These are phyloP conservation scores for Scaptomyza graminum DNA, from an alignment of 1,140 invertebrate species.

Conservation along the genomic window DNA sequence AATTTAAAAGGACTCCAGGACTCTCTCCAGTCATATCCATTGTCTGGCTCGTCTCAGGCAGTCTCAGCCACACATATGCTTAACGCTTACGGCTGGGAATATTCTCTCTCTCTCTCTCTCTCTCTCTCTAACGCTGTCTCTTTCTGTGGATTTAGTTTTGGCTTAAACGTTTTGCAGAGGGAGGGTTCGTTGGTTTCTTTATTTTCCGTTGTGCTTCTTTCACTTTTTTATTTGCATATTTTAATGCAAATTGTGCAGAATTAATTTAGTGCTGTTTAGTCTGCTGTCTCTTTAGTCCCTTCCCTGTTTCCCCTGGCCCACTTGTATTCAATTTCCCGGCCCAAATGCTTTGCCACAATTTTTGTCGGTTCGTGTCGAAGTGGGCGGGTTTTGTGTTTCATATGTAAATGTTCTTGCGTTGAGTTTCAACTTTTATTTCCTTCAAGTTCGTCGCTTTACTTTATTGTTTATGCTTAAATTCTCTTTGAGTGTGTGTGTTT, in stretches of 20 bases:
- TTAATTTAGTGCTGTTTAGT: slow-evolving; percentile 82
- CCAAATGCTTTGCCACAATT: slow-evolving; percentile 20
- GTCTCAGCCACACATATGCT: slow-evolving; percentile 74
- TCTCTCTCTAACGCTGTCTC: background rate
- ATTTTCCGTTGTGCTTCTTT: slow-evolving; percentile 31
- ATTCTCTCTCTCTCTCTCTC: slow-evolving; percentile 23
- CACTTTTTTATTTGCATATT: slow-evolving; percentile 80
- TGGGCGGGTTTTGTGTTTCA: slow-evolving; percentile 69
- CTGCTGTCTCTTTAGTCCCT: slow-evolving; percentile 46
- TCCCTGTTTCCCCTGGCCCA: background rate
- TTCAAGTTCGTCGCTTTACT: slow-evolving; percentile 73
- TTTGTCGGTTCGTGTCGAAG: slow-evolving; percentile 61
- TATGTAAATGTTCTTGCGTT: slow-evolving; percentile 66
- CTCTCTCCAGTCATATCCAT: slow-evolving; percentile 4
- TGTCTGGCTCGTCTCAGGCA: slow-evolving; percentile 47
- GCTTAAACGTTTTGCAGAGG: slow-evolving; percentile 57
- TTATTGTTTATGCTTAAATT: slow-evolving; percentile 77
- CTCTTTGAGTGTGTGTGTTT: too few relatives aligned
- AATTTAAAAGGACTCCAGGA: slow-evolving; percentile 62
- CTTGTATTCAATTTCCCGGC: slow-evolving; percentile 26
- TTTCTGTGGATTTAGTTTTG: slow-evolving; percentile 54
- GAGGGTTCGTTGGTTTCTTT: slow-evolving; percentile 1
- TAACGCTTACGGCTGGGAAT: slow-evolving; percentile 66
- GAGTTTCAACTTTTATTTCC: slow-evolving; percentile 78
- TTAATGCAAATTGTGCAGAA: slow-evolving; percentile 81